These are phyloP conservation scores for Nasonia oneida DNA, from an alignment of 2,888 invertebrate species.

Conservation along the genomic window DNA sequence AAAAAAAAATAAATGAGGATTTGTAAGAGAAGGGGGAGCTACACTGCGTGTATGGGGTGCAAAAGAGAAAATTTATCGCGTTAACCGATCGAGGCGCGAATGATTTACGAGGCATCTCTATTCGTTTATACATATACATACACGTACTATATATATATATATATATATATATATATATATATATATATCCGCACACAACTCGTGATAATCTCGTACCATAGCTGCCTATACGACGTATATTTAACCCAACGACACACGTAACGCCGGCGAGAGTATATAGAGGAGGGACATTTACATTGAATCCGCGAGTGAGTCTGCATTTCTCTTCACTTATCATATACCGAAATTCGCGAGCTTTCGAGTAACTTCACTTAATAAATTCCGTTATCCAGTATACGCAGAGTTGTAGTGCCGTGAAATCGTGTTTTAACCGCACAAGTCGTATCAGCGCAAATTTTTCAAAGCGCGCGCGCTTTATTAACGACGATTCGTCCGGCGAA, in stretches of 20 bases:
- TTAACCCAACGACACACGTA: slow-evolving; percentile 46
- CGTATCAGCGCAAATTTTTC: too few species aligned
- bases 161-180: neutral
- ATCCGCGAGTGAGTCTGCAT: slow-evolving; percentile 14
- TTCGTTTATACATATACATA: slow-evolving; percentile 39
- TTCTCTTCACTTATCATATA: neutral
- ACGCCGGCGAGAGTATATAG: slow-evolving; percentile 14
- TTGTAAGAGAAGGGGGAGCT: slow-evolving; percentile 10
- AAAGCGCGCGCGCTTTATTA: neutral
- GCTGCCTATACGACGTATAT: slow-evolving; percentile 62
- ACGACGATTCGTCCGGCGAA: neutral
- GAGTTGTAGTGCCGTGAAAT: too few species aligned
- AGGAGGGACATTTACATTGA: slow-evolving; percentile 33
- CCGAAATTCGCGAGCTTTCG: neutral
- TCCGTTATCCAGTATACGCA: neutral
- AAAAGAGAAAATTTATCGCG: slow-evolving; percentile 63
- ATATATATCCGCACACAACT: slow-evolving; percentile 56
- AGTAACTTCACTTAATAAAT: slow-evolving; percentile 22
- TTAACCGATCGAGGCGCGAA: slow-evolving; percentile 59
- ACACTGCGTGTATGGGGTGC: slow-evolving; percentile 45
- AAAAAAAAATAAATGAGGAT: slow-evolving; percentile 51
- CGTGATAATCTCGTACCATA: slow-evolving; percentile 64
- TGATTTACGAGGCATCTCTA: slow-evolving; percentile 60
- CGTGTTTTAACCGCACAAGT: too few species aligned
- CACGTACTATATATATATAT: slow-evolving; percentile 30